Conservation (phyloP, 2,888 invertebrate genomes). For the Hyposoter didymator region DNA sequence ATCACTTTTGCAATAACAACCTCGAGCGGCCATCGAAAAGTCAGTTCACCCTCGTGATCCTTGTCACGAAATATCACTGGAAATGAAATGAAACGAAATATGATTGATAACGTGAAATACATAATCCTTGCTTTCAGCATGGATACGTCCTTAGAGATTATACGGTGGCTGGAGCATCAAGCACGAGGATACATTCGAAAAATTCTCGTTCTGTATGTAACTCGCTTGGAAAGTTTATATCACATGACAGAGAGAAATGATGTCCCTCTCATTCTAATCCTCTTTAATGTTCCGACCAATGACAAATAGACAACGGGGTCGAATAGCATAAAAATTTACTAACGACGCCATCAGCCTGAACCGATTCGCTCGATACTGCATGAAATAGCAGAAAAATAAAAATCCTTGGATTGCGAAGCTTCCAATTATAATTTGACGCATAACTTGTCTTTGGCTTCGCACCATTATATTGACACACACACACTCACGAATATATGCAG, state of each 20-base stretch:
- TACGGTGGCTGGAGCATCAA: background rate
- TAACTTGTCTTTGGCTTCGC: background rate
- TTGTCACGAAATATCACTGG: too few species aligned
- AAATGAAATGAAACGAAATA: too few species aligned
- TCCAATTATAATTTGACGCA: slow-evolving; percentile 24
- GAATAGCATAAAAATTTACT: background rate
- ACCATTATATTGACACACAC: slow-evolving; percentile 1
- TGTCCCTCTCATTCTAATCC: slow-evolving; percentile 16
- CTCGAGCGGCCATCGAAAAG: too few species aligned
- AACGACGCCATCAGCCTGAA: slow-evolving; percentile 4
- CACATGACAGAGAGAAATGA: slow-evolving; percentile 2
- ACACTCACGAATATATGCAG: slow-evolving; percentile 5
- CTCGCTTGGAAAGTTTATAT: background rate
- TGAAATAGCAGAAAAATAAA: background rate
- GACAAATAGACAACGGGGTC: background rate
- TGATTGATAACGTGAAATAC: too few species aligned
- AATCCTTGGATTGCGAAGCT: slow-evolving; percentile 10
- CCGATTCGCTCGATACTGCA: background rate
- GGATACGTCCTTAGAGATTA: background rate
- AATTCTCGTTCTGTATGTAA: background rate
- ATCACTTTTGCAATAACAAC: too few species aligned
- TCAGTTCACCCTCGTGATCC: too few species aligned
- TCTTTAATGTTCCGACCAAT: slow-evolving; percentile 13
- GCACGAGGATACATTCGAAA: background rate
- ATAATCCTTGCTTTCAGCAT: slow-evolving; percentile 15